Percentiles rank a stretch among this genome's conserved stretches.
phyloP scores from a whole-genome alignment of 2,888 invertebrate genomes.

The Epinotia ramella region DNA sequence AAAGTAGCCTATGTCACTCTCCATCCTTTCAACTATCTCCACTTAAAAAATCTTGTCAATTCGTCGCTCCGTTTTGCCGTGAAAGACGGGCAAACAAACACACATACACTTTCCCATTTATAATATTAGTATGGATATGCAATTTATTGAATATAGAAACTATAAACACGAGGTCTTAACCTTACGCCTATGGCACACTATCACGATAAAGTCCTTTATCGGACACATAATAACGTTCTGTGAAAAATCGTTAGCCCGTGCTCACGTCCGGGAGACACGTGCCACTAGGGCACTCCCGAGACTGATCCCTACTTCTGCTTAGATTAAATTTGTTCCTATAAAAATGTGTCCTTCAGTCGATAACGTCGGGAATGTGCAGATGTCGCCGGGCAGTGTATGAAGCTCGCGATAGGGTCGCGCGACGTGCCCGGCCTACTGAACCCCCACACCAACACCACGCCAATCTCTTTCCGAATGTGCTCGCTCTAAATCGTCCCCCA shows the following conservation, averaged over 20 bases:
- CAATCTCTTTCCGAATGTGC: constrained; percentile 41
- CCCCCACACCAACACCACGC: constrained; percentile 46
- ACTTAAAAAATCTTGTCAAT: no score
- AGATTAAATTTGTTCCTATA: constrained; percentile 83
- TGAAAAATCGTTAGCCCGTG: constrained; percentile 76
- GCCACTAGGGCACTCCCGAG: constrained; percentile 75
- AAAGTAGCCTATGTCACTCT: no score
- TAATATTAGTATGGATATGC: no score
- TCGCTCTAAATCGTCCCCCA: constrained; percentile 13
- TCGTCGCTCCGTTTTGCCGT: no score
- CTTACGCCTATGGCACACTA: constrained; percentile 61
- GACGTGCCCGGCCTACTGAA: constrained; percentile 76
- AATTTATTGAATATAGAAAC: background rate
- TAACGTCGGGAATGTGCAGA: constrained; percentile 81
- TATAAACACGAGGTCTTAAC: constrained; percentile 40
- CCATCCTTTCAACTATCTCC: no score
- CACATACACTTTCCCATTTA: no score
- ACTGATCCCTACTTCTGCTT: constrained; percentile 80
- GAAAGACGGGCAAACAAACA: no score
- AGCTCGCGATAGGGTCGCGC: constrained; percentile 71
- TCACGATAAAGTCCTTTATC: constrained; percentile 72
- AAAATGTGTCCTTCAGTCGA: constrained; percentile 78
- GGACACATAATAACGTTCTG: constrained; percentile 74
- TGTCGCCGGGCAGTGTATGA: constrained; percentile 78
- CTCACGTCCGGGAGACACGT: constrained; percentile 74